A percentile compares a stretch with the other conserved stretches of the same genome.
phyloP scores from a whole-genome alignment of 2,888 invertebrate genomes.

The Rutpela maculata region DNA sequence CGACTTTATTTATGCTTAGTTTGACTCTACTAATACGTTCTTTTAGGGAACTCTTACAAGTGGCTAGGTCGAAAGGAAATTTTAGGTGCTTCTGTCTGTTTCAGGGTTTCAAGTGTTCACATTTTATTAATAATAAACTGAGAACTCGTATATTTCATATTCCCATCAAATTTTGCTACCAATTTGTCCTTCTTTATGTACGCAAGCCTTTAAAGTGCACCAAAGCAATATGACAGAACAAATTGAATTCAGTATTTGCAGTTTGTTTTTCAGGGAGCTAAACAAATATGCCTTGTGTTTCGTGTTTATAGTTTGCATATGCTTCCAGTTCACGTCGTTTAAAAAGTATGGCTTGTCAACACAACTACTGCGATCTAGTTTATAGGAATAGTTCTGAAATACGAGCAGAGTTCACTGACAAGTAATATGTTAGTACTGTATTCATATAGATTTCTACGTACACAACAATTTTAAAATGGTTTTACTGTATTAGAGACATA shows the following conservation, averaged over 20 bases:
- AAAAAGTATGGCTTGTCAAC: slow-evolving; percentile 11
- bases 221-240: slow-evolving; percentile 1
- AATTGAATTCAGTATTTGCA: slow-evolving; percentile 20
- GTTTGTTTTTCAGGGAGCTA: slow-evolving; percentile 13
- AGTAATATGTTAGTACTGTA: neutral
- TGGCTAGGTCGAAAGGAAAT: neutral
- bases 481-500: too few relatives aligned
- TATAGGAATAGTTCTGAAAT: neutral
- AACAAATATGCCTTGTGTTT: slow-evolving; percentile 23
- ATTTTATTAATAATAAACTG: slow-evolving; percentile 23
- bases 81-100: neutral
- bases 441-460: neutral
- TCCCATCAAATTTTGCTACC: slow-evolving; percentile 21
- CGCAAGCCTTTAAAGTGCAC: neutral
- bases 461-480: neutral
- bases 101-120: neutral
- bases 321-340: neutral
- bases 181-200: slow-evolving; percentile 12
- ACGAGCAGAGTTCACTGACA: neutral
- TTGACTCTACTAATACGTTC: too few relatives aligned
- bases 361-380: neutral
- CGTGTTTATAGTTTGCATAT: slow-evolving; percentile 21
- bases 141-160: slow-evolving; percentile 18
- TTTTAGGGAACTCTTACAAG: too few relatives aligned
- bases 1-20: too few relatives aligned